Conservation (phyloP, 2,888 invertebrate species). For the Auanema sp. region DNA sequence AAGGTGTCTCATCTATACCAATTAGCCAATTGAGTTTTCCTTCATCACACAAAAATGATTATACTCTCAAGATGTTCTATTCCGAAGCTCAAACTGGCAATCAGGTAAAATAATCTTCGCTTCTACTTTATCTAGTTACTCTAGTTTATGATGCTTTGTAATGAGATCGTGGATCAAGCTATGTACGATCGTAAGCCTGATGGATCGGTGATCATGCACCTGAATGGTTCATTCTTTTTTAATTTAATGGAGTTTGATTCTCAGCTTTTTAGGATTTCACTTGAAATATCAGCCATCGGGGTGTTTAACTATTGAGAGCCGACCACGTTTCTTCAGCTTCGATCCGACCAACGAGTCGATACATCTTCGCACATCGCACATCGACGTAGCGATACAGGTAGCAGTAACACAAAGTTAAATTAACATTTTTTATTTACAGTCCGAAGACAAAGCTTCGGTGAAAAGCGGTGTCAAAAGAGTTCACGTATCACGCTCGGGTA, state of each 20-base stretch:
- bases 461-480: conserved; percentile 58
- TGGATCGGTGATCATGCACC: conserved; percentile 62
- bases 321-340: conserved; percentile 64
- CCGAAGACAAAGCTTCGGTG: conserved; percentile 55
- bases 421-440: conserved; percentile 29
- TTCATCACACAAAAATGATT: conserved; percentile 62
- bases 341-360: conserved; percentile 63
- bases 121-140: conserved; percentile 9
- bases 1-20: conserved; percentile 64
- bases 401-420: background rate
- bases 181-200: conserved; percentile 62
- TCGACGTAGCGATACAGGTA: conserved; percentile 65
- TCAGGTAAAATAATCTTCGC: conserved; percentile 14
- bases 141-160: conserved; percentile 56
- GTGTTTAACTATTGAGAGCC: conserved; percentile 65
- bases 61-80: conserved; percentile 62
- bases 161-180: conserved; percentile 63
- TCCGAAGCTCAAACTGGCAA: conserved; percentile 41
- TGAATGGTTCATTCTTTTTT: conserved; percentile 61
- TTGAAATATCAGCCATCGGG: conserved; percentile 36
- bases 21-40: conserved; percentile 64
- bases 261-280: background rate
- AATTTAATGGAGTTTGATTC: too few relatives aligned
- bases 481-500: conserved; percentile 59
- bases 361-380: conserved; percentile 63